Conservation (phyloP, 2,888 invertebrate genomes). For the Netelia fuscicornis region DNA sequence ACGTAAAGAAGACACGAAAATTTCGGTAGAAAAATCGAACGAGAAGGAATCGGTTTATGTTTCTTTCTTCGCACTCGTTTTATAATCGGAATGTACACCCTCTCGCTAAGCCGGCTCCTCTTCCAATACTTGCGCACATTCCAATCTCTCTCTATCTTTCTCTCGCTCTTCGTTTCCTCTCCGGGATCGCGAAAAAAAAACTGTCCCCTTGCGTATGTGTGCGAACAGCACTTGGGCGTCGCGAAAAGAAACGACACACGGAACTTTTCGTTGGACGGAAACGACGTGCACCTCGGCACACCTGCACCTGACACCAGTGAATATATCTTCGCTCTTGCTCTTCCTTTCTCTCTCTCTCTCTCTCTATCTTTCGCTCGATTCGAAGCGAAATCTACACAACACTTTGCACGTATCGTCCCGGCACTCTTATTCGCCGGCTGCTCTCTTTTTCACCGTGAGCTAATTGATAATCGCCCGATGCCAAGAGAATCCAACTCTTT, state of each 20-base stretch:
- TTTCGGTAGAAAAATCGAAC: neutral
- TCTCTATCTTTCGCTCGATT: neutral
- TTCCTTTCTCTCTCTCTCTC: neutral
- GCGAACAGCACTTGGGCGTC: constrained; percentile 12
- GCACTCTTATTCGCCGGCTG: constrained; percentile 9
- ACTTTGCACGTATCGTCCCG: constrained; percentile 8
- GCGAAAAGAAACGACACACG: constrained; percentile 6
- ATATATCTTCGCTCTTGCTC: constrained; percentile 4
- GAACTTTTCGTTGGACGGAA: constrained; percentile 30
- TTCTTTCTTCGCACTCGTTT: constrained; percentile 27
- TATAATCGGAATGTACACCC: constrained; percentile 48
- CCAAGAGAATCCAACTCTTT: neutral
- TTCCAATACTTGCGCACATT: constrained; percentile 38
- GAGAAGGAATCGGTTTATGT: neutral
- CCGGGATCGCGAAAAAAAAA: constrained; percentile 27
- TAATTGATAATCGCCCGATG: neutral
- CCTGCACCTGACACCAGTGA: constrained; percentile 46
- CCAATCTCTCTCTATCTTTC: constrained; percentile 17
- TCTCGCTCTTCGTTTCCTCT: constrained; percentile 12
- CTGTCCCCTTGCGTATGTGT: constrained; percentile 14
- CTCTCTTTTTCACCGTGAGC: neutral
- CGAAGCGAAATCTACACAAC: neutral
- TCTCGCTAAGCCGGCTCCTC: constrained; percentile 45
- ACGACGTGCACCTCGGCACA: constrained; percentile 35
- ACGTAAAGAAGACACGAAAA: neutral